Evolutionary conservation across 2,113 vertebrate species (phyloP).

Genomic region (Albula goreensis): DNA sequence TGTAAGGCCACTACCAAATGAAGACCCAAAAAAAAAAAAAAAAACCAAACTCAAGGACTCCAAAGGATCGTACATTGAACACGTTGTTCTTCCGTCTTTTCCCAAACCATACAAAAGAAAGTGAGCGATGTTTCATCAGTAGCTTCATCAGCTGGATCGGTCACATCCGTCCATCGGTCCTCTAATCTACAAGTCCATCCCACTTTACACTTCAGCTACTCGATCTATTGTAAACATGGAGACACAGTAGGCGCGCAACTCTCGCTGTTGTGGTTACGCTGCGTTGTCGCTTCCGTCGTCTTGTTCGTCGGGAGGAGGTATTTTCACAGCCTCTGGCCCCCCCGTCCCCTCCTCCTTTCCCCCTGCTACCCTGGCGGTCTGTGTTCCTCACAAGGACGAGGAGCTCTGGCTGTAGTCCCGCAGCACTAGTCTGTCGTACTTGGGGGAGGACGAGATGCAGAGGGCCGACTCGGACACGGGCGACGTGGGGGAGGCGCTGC

Average conservation of each 20-base stretch:
- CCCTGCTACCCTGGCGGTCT: not conserved
- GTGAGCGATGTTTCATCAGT: not conserved
- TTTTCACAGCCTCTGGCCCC: not conserved
- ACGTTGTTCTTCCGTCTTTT: not conserved
- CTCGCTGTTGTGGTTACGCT: constrained; percentile 7
- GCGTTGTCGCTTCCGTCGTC: constrained; percentile 21
- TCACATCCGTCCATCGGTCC: not conserved
- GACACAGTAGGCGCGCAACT: constrained; percentile 42
- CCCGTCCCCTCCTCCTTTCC: constrained; percentile 51
- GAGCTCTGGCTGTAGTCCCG: constrained; percentile 98
- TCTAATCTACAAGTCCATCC: not conserved
- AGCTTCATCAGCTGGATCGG: constrained; percentile 6
- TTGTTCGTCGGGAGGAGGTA: not conserved
- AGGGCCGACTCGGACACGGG: constrained; percentile 80
- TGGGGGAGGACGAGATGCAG: constrained; percentile 84
- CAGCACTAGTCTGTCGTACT: constrained; percentile 88
- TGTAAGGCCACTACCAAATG: constrained; percentile 88
- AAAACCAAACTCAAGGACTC: constrained; percentile 56
- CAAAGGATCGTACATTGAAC: constrained; percentile 15
- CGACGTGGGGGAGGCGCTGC: constrained; percentile 82
- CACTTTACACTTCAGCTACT: constrained; percentile 9
- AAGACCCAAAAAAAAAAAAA: constrained; percentile 53
- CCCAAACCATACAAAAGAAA: constrained; percentile 15
- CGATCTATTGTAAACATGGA: constrained; percentile 62
- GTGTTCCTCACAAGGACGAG: constrained; percentile 86